These are phyloP conservation scores for Trichechus manatus DNA, from an alignment of 2,113 vertebrate species.

Conservation along the genomic window DNA sequence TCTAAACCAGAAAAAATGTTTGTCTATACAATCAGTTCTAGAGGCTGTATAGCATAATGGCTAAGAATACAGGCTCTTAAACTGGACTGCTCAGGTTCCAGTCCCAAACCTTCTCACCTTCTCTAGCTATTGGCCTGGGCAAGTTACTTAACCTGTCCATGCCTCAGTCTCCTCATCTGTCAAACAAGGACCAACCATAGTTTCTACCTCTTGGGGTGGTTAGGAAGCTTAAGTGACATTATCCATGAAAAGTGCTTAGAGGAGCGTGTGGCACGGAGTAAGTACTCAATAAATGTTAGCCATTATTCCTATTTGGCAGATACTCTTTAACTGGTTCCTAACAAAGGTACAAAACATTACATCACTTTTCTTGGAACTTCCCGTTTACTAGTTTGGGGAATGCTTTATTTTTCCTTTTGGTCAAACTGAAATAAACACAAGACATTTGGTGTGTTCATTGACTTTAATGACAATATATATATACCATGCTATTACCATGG, in stretches of 20 bases:
- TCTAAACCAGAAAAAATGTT: neutral
- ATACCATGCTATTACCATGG: neutral
- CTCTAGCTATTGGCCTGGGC: neutral
- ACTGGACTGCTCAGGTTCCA: neutral
- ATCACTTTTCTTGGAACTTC: neutral
- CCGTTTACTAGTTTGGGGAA: conserved; percentile 20
- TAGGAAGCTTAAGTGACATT: neutral
- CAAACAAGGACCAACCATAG: neutral
- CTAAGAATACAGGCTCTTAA: neutral
- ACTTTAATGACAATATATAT: conserved; percentile 19
- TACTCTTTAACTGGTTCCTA: neutral
- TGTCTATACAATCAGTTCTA: neutral
- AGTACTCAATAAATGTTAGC: neutral
- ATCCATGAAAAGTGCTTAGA: neutral
- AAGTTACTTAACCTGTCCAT: neutral
- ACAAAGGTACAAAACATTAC: neutral
- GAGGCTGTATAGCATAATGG: no score
- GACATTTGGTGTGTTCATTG: neutral
- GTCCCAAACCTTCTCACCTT: neutral
- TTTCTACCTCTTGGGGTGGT: neutral
- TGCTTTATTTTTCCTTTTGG: neutral
- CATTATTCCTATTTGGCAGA: neutral
- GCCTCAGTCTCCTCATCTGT: neutral
- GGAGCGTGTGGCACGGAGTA: neutral
- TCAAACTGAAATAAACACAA: conserved; percentile 26